These are phyloP conservation scores for Scolanthus callimorphus DNA, from an alignment of 92 coral and sea anemone genomes.

Conservation along the genomic window DNA sequence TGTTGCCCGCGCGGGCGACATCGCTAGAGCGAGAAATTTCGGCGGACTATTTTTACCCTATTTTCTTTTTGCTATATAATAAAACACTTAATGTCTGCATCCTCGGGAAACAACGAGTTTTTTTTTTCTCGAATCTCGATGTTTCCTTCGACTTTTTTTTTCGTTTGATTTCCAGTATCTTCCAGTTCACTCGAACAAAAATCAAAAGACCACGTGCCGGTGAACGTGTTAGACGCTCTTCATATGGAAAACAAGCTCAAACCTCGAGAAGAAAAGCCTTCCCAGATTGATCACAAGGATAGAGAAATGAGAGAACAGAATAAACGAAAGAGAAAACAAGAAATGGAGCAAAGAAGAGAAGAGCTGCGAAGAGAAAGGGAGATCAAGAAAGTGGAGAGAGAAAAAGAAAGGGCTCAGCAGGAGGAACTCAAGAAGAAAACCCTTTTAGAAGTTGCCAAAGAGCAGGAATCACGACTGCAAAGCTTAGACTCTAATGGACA, in stretches of 20 bases:
- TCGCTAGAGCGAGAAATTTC: no score
- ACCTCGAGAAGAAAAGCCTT: constrained; percentile 7
- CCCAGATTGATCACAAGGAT: constrained; percentile 2
- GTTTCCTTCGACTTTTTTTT: no score
- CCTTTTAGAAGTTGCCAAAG: constrained; percentile 42
- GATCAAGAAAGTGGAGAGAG: constrained; percentile 16
- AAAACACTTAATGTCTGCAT: no score
- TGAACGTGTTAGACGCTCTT: constrained; percentile 56
- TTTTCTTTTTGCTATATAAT: no score
- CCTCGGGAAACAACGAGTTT: no score
- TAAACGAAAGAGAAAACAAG: constrained; percentile 47
- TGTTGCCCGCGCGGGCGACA: no score
- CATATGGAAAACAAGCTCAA: constrained; percentile 53
- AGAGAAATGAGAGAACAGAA: constrained; percentile 34
- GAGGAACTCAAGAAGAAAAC: constrained; percentile 20
- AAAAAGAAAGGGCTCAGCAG: constrained; percentile 29
- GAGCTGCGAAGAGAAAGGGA: constrained; percentile 67
- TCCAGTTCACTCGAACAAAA: constrained; percentile 6
- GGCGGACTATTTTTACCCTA: no score
- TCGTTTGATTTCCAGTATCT: not conserved
- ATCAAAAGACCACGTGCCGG: constrained; percentile 37
- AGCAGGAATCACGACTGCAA: constrained; percentile 4
- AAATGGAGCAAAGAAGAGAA: constrained; percentile 58
- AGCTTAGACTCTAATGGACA: no score
- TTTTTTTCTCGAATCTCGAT: no score